Percentiles rank a stretch among this genome's conserved stretches.
These are phyloP conservation scores for Xenentodon cancila DNA, from an alignment of 2,797 vertebrate genomes.

Conservation along the genomic window DNA sequence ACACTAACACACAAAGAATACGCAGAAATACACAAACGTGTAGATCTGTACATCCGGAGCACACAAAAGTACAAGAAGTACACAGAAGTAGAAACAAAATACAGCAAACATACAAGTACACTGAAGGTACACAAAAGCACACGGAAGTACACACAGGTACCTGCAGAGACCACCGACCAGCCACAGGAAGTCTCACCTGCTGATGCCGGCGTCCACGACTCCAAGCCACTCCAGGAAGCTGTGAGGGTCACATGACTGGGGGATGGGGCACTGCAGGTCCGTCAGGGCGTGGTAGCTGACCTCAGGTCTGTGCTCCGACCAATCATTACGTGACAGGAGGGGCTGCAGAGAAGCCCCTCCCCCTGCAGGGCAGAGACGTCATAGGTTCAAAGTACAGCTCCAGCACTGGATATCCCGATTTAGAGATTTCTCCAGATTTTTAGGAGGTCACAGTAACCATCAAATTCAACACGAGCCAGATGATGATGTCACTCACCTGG, in stretches of 20 bases:
- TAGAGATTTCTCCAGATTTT: not conserved
- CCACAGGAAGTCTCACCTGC: conserved; percentile 71
- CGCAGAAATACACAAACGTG: no score
- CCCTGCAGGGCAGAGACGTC: conserved; percentile 40
- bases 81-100: no score
- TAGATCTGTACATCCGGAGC: no score
- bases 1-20: no score
- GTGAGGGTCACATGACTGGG: conserved; percentile 79
- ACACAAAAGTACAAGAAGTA: no score
- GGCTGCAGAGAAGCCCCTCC: conserved; percentile 74
- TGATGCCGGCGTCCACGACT: conserved; percentile 77
- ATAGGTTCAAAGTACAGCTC: no score
- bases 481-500: conserved; percentile 78
- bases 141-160: no score
- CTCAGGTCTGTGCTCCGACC: conserved; percentile 81
- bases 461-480: not conserved
- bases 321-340: conserved; percentile 84
- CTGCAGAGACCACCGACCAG: no score
- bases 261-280: conserved; percentile 80
- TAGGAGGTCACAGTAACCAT: not conserved
- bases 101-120: no score
- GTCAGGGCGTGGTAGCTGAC: conserved; percentile 66
- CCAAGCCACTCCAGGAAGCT: conserved; percentile 92
- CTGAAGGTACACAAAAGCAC: no score
- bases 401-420: no score